Evolutionary conservation across 2,797 vertebrate species (phyloP).

Genomic region (Pangasius mekongensis): DNA sequence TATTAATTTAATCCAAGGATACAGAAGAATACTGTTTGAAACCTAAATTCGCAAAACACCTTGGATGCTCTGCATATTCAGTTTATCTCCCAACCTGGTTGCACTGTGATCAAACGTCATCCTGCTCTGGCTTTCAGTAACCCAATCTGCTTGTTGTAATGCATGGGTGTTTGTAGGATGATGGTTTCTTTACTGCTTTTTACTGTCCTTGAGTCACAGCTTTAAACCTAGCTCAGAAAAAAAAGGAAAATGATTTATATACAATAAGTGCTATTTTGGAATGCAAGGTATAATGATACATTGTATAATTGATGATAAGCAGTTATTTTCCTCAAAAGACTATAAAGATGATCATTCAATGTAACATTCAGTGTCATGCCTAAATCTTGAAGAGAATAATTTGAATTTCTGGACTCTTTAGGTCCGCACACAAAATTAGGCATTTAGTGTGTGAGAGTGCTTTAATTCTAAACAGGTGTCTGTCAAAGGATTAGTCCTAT

Average conservation of each 20-base stretch:
- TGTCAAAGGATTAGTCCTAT: conserved; percentile 57
- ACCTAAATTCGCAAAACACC: not conserved
- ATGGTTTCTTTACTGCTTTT: not conserved
- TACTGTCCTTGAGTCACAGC: not conserved
- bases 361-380: not conserved
- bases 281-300: not conserved
- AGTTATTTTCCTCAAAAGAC: not conserved
- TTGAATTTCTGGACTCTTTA: conserved; percentile 9
- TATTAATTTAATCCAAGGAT: not conserved
- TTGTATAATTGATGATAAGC: not conserved
- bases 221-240: not conserved
- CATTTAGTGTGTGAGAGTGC: conserved; percentile 32
- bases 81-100: not conserved
- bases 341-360: not conserved
- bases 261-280: not conserved
- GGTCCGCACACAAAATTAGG: conserved; percentile 42
- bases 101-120: not conserved
- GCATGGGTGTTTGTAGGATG: not conserved
- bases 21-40: not conserved
- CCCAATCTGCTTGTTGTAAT: not conserved
- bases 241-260: no score
- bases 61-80: not conserved
- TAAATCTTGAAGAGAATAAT: not conserved
- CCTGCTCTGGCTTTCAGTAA: not conserved
- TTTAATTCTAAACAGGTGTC: conserved; percentile 61